Evolutionary conservation across 2,113 vertebrate species (phyloP).

Genomic region (Takifugu flavidus): DNA sequence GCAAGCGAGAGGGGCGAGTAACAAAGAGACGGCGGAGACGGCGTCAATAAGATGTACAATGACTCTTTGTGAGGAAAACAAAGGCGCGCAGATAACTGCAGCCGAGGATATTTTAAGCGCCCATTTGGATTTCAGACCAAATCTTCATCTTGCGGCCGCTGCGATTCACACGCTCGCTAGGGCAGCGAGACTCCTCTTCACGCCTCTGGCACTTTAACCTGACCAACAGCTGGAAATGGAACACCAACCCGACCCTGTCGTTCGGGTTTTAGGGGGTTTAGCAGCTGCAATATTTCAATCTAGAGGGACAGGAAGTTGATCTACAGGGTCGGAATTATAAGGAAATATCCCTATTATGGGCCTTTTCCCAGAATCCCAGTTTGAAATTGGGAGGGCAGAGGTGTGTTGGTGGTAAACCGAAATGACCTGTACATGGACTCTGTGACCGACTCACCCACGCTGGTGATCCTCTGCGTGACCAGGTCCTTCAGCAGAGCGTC

Average conservation of each 20-base stretch:
- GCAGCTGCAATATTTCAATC: too few species aligned
- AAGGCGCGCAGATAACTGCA: conserved; percentile 1
- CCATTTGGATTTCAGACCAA: conserved; percentile 4
- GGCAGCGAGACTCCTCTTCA: too few species aligned
- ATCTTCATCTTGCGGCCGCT: neutral
- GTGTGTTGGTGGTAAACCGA: too few species aligned
- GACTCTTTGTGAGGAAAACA: conserved; percentile 10
- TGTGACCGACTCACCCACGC: conserved; percentile 83
- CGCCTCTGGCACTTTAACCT: too few species aligned
- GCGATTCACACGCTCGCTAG: neutral
- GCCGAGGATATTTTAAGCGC: conserved; percentile 5
- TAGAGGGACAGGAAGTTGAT: too few species aligned
- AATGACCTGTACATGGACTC: neutral
- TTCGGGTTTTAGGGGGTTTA: too few species aligned
- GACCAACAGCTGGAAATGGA: too few species aligned
- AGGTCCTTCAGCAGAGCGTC: conserved; percentile 87
- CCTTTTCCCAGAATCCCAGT: too few species aligned
- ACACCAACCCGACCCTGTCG: too few species aligned
- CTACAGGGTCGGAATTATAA: too few species aligned
- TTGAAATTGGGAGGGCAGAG: too few species aligned
- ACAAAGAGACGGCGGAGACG: conserved; percentile 15
- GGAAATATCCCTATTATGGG: too few species aligned
- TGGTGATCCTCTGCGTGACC: conserved; percentile 86
- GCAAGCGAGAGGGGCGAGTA: conserved; percentile 18
- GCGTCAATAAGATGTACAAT: conserved; percentile 2